Evolutionary conservation across 2,888 invertebrate species (phyloP).

Genomic region (Ptilodon capucinus): DNA sequence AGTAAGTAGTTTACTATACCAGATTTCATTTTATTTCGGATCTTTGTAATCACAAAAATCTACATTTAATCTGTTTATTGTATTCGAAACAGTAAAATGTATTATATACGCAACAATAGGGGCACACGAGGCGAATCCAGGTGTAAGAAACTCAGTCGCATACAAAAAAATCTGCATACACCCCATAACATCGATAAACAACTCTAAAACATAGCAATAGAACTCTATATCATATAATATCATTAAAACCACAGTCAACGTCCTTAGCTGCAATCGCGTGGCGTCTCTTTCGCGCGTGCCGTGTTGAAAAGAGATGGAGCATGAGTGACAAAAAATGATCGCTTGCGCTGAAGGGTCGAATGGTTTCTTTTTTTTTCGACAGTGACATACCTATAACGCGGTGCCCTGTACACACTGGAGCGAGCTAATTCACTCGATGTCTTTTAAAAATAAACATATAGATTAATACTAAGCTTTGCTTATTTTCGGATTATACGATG

Average conservation of each 20-base stretch:
- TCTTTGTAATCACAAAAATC: background rate
- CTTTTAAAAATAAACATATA: too few species aligned
- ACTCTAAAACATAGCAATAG: conserved; percentile 13
- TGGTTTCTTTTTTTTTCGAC: conserved; percentile 28
- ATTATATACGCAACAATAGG: conserved; percentile 26
- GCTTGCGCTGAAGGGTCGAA: conserved; percentile 23
- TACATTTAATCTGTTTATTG: conserved; percentile 28
- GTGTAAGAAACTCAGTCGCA: conserved; percentile 25
- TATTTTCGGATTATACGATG: too few species aligned
- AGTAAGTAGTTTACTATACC: too few species aligned
- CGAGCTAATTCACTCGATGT: too few species aligned
- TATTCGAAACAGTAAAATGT: conserved; percentile 16
- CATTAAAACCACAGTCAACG: conserved; percentile 21
- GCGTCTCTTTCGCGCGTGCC: conserved; percentile 15
- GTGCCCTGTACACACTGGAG: too few species aligned
- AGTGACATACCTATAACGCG: conserved; percentile 3
- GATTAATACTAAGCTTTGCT: too few species aligned
- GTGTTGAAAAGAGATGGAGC: conserved; percentile 9
- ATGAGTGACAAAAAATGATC: conserved; percentile 32
- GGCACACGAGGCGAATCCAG: conserved; percentile 28
- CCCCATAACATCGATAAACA: conserved; percentile 6
- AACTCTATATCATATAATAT: conserved; percentile 5
- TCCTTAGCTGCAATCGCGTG: conserved; percentile 24
- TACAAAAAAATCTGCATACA: conserved; percentile 31
- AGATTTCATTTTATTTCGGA: background rate